Evolutionary conservation across 2,113 vertebrate genomes (phyloP).

Genomic region (Grammomys surdaster): DNA sequence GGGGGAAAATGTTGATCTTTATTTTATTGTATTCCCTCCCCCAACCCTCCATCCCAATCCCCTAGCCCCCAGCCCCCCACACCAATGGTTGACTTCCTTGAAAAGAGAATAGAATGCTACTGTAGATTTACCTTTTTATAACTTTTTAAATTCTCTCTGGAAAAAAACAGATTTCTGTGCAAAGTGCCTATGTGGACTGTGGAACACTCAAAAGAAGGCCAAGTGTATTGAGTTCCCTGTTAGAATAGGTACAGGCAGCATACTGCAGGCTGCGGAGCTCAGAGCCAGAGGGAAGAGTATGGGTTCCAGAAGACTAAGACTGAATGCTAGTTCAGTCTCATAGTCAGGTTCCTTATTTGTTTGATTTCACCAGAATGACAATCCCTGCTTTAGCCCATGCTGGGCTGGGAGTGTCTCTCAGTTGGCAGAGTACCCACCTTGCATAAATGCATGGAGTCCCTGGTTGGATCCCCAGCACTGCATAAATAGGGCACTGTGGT

Average conservation of each 20-base stretch:
- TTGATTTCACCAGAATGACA: background rate
- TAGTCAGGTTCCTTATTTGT: background rate
- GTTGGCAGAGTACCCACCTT: background rate
- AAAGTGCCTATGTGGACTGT: background rate
- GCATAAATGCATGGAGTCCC: background rate
- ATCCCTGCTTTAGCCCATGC: background rate
- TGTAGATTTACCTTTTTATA: conserved; percentile 60
- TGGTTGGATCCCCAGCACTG: background rate
- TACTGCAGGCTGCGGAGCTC: background rate
- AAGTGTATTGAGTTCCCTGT: background rate
- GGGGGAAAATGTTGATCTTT: conserved; percentile 63
- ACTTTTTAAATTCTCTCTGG: conserved; percentile 49
- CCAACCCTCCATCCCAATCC: background rate
- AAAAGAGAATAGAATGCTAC: conserved; percentile 7
- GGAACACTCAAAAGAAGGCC: background rate
- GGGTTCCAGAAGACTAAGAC: background rate
- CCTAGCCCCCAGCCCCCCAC: background rate
- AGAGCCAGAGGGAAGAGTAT: background rate
- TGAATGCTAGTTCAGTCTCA: background rate
- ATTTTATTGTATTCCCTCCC: background rate
- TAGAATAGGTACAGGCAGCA: background rate
- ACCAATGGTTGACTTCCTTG: conserved; percentile 46
- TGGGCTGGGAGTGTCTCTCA: background rate
- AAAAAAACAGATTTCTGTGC: conserved; percentile 8
- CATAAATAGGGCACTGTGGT: background rate